Evolutionary conservation across 2,888 invertebrate species (phyloP).

Genomic region (Masnerella sp.): DNA sequence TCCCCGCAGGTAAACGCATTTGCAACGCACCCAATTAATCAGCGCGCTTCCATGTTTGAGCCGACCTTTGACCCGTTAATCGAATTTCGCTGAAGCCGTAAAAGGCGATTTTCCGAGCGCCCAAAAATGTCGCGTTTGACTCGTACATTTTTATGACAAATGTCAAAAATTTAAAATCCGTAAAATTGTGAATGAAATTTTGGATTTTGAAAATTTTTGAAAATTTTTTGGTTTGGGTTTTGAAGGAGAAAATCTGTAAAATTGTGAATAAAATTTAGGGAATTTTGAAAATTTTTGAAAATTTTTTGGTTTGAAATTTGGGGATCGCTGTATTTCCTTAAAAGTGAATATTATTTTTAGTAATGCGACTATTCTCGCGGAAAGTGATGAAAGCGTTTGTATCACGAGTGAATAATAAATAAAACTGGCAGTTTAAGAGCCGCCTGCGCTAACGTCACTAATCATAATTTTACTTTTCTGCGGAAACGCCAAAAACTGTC

Average conservation of each 20-base stretch:
- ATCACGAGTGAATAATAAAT: constrained; percentile 30
- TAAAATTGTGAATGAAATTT: too few relatives aligned
- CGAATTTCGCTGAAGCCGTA: constrained; percentile 39
- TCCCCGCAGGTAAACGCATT: constrained; percentile 70
- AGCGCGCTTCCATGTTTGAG: constrained; percentile 16
- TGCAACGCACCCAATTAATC: constrained; percentile 53
- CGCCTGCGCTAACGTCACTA: constrained; percentile 21
- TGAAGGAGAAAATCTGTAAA: too few relatives aligned
- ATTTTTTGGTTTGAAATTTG: too few relatives aligned
- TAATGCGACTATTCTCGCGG: constrained; percentile 21
- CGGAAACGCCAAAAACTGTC: neutral
- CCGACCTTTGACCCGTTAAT: constrained; percentile 4
- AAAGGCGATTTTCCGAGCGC: constrained; percentile 50
- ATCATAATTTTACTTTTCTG: constrained; percentile 35
- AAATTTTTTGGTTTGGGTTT: too few relatives aligned
- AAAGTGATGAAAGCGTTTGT: constrained; percentile 39
- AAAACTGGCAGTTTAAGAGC: constrained; percentile 26
- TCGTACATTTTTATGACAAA: too few relatives aligned
- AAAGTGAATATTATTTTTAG: constrained; percentile 36
- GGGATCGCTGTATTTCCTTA: constrained; percentile 8
- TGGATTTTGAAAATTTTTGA: too few relatives aligned
- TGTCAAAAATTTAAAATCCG: too few relatives aligned
- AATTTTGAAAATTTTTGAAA: too few relatives aligned
- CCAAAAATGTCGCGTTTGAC: constrained; percentile 37
- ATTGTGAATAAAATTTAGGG: neutral